A percentile compares a stretch with the other conserved stretches of the same genome.
Evolutionary conservation across 2,797 vertebrate species (phyloP).

Genomic region (Sebastolobus alascanus): DNA sequence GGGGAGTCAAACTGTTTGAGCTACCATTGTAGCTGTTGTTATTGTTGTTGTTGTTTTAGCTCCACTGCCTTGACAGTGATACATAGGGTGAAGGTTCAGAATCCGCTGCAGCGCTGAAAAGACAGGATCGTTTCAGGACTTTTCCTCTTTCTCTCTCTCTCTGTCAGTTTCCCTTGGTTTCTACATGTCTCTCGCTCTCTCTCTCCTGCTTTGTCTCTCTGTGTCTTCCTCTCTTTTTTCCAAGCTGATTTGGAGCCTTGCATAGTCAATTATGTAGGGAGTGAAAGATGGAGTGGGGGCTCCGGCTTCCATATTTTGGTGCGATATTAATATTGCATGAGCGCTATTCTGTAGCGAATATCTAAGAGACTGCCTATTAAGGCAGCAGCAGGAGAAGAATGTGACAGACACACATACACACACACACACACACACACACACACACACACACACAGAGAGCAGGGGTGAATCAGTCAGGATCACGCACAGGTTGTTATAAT

Average conservation of each 20-base stretch:
- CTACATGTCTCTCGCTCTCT: not conserved
- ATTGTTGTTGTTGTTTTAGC: slow-evolving; percentile 73
- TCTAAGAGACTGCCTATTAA: slow-evolving; percentile 87
- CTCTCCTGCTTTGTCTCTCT: slow-evolving; percentile 49
- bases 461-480: slow-evolving; percentile 69
- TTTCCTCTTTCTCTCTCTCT: slow-evolving; percentile 45
- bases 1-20: slow-evolving; percentile 53
- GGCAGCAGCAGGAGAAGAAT: slow-evolving; percentile 74
- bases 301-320: slow-evolving; percentile 86
- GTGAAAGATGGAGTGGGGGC: slow-evolving; percentile 84
- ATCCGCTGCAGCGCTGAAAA: slow-evolving; percentile 64
- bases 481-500: slow-evolving; percentile 77
- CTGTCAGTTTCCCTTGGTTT: slow-evolving; percentile 17
- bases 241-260: slow-evolving; percentile 85
- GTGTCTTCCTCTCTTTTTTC: slow-evolving; percentile 59
- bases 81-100: slow-evolving; percentile 71
- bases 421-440: slow-evolving; percentile 41
- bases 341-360: slow-evolving; percentile 87
- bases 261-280: slow-evolving; percentile 88
- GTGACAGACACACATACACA: slow-evolving; percentile 61
- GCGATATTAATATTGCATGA: slow-evolving; percentile 90
- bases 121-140: slow-evolving; percentile 73
- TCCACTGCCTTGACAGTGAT: slow-evolving; percentile 66
- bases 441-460: slow-evolving; percentile 50
- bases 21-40: slow-evolving; percentile 49